Conservation (phyloP, 2,888 invertebrate genomes). For the Diarsia rubi region DNA sequence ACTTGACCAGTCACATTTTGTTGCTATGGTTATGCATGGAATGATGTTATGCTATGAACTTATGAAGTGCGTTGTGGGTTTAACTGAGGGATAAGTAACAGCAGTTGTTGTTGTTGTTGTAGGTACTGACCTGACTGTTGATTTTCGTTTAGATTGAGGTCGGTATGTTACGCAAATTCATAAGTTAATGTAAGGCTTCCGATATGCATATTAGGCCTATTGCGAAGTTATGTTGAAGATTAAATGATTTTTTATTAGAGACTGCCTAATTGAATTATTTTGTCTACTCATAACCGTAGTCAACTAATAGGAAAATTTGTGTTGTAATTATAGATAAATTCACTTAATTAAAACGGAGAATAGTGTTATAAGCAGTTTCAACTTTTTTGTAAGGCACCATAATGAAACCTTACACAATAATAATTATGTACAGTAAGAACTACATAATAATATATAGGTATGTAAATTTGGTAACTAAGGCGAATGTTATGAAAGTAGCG, state of each 20-base stretch:
- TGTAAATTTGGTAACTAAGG: background rate
- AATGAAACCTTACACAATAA: conserved; percentile 3
- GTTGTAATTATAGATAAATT: background rate
- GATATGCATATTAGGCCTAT: background rate
- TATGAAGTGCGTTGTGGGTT: background rate
- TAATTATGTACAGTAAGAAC: background rate
- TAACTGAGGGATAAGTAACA: background rate
- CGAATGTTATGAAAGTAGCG: conserved; percentile 4
- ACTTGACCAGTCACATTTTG: conserved; percentile 1
- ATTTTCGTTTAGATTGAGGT: conserved; percentile 17
- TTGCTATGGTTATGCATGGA: background rate
- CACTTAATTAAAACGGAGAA: background rate
- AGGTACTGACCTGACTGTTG: background rate
- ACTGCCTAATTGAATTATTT: conserved; percentile 4
- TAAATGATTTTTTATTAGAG: background rate
- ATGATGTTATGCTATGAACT: background rate
- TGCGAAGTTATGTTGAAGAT: background rate
- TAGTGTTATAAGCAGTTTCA: background rate
- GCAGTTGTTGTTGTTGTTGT: background rate
- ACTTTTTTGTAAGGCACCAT: background rate
- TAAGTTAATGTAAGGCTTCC: background rate
- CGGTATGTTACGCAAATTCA: conserved; percentile 1
- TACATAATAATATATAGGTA: background rate
- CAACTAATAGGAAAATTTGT: background rate
- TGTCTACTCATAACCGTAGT: background rate